Evolutionary conservation across 2,888 invertebrate genomes (phyloP).

Genomic region (Amblyjoppa proteus): DNA sequence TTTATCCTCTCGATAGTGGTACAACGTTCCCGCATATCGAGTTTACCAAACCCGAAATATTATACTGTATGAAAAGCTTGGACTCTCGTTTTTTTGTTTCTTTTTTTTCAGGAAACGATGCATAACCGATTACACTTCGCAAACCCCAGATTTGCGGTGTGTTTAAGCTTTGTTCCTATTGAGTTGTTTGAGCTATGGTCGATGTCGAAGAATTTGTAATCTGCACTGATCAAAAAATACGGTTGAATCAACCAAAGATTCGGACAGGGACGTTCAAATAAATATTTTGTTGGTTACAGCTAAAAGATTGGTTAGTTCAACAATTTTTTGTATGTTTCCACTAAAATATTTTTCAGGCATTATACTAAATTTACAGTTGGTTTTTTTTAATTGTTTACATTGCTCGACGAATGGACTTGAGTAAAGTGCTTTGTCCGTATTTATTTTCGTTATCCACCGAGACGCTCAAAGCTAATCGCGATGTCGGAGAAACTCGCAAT

Average conservation of each 20-base stretch:
- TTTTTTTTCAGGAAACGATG: neutral
- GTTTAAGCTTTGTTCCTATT: slow-evolving; percentile 3
- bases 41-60: neutral
- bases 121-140: neutral
- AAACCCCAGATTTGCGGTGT: neutral
- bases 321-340: too few relatives aligned
- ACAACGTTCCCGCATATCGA: slow-evolving; percentile 12
- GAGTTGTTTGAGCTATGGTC: too few relatives aligned
- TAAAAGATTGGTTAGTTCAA: too few relatives aligned
- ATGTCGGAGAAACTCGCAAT: neutral
- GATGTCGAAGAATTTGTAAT: too few relatives aligned
- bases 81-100: neutral
- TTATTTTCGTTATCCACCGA: slow-evolving; percentile 16
- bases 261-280: too few relatives aligned
- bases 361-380: neutral
- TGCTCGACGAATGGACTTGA: too few relatives aligned
- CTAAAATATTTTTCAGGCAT: too few relatives aligned
- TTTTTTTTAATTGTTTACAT: neutral
- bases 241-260: too few relatives aligned
- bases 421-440: neutral
- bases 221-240: neutral
- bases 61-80: neutral
- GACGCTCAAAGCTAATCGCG: neutral
- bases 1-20: slow-evolving; percentile 10
- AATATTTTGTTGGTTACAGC: too few relatives aligned